These are phyloP conservation scores for Kradibia gibbosae DNA, from an alignment of 1,140 invertebrate genomes.

Conservation along the genomic window DNA sequence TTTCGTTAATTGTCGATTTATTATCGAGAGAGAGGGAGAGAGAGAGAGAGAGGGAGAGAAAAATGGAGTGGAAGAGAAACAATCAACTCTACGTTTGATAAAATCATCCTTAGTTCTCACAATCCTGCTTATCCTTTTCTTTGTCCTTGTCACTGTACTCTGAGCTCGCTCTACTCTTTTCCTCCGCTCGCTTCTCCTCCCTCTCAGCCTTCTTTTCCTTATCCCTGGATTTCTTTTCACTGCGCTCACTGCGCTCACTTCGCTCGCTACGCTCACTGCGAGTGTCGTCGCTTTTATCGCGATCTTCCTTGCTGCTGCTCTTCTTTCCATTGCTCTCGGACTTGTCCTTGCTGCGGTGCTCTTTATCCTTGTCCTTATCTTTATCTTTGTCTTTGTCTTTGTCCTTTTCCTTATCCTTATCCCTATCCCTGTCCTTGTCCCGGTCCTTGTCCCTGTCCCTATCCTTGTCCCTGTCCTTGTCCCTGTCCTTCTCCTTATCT, in stretches of 20 bases:
- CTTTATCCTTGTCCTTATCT: conserved; percentile 46
- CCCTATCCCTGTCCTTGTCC: conserved; percentile 6
- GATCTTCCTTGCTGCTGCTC: conserved; percentile 63
- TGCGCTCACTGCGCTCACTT: conserved; percentile 58
- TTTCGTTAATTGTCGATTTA: background rate
- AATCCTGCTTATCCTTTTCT: conserved; percentile 50
- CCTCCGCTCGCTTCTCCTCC: conserved; percentile 62
- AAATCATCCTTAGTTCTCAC: conserved; percentile 39
- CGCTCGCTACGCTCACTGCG: conserved; percentile 61
- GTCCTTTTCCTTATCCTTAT: conserved; percentile 34
- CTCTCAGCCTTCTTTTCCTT: conserved; percentile 63
- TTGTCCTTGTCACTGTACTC: conserved; percentile 66
- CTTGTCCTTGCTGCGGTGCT: conserved; percentile 67
- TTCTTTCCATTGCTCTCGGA: conserved; percentile 70
- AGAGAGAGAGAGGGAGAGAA: background rate
- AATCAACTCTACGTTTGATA: background rate
- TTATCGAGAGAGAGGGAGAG: background rate
- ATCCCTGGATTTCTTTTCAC: conserved; percentile 64
- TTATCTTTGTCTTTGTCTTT: conserved; percentile 8
- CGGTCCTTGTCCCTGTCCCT: conserved; percentile 57
- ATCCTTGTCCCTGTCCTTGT: conserved; percentile 64
- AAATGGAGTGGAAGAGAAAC: background rate
- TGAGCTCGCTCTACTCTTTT: conserved; percentile 61
- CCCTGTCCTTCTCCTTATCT: conserved; percentile 63
- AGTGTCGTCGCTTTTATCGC: conserved; percentile 66